These are phyloP conservation scores for Torymus tubicola DNA, from an alignment of 2,888 invertebrate species.

Conservation along the genomic window DNA sequence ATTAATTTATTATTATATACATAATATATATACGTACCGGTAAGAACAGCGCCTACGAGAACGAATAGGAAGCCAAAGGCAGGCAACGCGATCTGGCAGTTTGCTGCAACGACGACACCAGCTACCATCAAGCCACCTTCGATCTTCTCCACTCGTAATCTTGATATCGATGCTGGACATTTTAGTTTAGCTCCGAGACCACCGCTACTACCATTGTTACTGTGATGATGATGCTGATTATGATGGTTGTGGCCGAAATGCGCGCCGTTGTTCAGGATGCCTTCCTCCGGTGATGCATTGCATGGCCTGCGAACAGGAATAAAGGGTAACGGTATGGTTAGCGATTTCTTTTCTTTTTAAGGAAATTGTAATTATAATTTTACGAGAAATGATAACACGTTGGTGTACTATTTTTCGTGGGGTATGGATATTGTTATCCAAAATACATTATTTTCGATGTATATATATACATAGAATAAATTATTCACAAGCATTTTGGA, in stretches of 20 bases:
- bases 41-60: conserved; percentile 86
- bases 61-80: conserved; percentile 87
- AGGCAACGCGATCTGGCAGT: conserved; percentile 87
- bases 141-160: conserved; percentile 85
- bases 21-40: conserved; percentile 80
- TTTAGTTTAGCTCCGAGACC: conserved; percentile 67
- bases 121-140: conserved; percentile 87
- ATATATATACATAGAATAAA: too few species aligned
- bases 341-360: too few species aligned
- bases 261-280: conserved; percentile 69
- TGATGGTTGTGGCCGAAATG: too few species aligned
- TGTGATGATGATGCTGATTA: not conserved
- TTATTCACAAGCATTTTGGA: too few species aligned
- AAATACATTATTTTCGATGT: too few species aligned
- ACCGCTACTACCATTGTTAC: conserved; percentile 62
- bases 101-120: conserved; percentile 86
- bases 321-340: too few species aligned
- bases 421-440: too few species aligned
- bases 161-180: conserved; percentile 84
- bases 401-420: too few species aligned
- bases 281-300: conserved; percentile 80
- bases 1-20: too few species aligned
- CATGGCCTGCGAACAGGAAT: conserved; percentile 77
- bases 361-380: too few species aligned
- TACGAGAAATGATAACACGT: too few species aligned